Evolutionary conservation across 2,113 vertebrate genomes (phyloP).

Genomic region (Chrysemys picta): DNA sequence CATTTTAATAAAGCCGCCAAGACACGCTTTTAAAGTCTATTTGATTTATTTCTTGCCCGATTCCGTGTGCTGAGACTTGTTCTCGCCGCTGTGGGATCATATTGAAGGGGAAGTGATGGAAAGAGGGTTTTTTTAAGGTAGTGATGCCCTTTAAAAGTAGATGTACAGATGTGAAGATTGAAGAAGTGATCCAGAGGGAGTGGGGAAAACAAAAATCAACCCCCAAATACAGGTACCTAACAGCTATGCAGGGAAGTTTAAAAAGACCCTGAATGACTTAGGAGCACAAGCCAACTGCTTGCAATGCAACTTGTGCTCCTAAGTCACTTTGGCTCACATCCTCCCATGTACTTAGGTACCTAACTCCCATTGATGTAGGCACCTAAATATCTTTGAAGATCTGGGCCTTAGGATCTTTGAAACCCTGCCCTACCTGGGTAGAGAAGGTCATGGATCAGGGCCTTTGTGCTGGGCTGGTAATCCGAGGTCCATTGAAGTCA

Average conservation of each 20-base stretch:
- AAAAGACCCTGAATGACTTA: not conserved
- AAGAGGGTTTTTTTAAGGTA: not conserved
- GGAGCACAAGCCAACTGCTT: not conserved
- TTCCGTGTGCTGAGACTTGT: constrained; percentile 43
- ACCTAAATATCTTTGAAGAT: not conserved
- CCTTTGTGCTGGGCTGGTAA: not conserved
- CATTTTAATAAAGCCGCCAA: constrained; percentile 35
- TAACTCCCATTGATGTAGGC: not conserved
- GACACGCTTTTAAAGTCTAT: constrained; percentile 30
- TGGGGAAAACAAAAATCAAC: not conserved
- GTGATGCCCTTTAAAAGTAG: constrained; percentile 31
- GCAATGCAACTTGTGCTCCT: not conserved
- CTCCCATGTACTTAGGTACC: not conserved
- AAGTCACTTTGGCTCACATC: not conserved
- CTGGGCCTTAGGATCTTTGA: not conserved
- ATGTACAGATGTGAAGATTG: not conserved
- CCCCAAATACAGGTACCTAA: not conserved
- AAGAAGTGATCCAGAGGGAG: not conserved
- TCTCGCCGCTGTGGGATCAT: not conserved
- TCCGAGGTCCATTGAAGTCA: rapidly evolving
- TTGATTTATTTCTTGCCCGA: constrained; percentile 66
- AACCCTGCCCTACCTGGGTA: not conserved
- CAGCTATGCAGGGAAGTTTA: not conserved
- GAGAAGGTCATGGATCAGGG: not conserved
- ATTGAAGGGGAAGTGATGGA: constrained; percentile 33